phyloP scores from a whole-genome alignment of 1,140 invertebrate species.

The Eurytemora carolleeae region DNA sequence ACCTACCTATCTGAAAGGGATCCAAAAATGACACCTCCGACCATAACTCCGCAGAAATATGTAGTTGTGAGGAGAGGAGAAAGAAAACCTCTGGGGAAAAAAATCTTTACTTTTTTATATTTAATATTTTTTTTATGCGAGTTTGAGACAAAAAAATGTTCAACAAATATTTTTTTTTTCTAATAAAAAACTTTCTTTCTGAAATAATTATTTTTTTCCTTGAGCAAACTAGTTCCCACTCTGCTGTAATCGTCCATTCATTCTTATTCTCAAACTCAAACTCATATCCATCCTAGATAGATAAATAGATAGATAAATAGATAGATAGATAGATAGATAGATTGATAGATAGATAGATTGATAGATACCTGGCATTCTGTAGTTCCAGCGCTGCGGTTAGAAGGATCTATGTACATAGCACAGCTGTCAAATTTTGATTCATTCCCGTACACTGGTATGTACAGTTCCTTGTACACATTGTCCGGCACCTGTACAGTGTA shows the following conservation, averaged over 20 bases:
- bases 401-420: not conserved
- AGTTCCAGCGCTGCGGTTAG: not conserved
- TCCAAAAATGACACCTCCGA: conserved; percentile 34
- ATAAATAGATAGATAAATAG: not conserved
- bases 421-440: too few relatives aligned
- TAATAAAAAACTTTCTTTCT: too few relatives aligned
- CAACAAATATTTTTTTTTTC: too few relatives aligned
- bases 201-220: too few relatives aligned
- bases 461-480: too few relatives aligned
- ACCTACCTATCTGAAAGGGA: conserved; percentile 32
- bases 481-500: too few relatives aligned
- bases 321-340: not conserved
- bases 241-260: not conserved
- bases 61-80: conserved; percentile 27
- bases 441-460: too few relatives aligned
- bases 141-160: too few relatives aligned
- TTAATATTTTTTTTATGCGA: too few relatives aligned
- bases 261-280: not conserved
- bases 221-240: not conserved
- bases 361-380: not conserved
- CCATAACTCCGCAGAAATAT: conserved; percentile 31
- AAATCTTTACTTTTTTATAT: too few relatives aligned
- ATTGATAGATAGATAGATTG: too few relatives aligned
- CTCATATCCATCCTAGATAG: not conserved
- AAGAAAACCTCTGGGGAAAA: conserved; percentile 25